A percentile compares a stretch with the other conserved stretches of the same genome.
These are phyloP conservation scores for Cheiracanthium punctorium DNA, from an alignment of 2,888 invertebrate species.

Conservation along the genomic window DNA sequence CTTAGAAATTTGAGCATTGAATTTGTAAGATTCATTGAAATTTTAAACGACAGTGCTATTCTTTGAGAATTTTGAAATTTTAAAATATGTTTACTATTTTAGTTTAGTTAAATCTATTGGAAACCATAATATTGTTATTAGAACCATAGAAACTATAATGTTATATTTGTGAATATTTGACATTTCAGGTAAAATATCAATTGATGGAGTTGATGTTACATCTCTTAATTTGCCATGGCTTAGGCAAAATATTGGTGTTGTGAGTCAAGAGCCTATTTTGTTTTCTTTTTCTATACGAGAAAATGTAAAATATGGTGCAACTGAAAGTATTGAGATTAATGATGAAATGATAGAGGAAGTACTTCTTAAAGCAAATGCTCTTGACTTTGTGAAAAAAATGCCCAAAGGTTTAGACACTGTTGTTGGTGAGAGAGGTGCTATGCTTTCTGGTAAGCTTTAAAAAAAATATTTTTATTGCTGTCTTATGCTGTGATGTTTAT, in stretches of 20 bases:
- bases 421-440: conserved; percentile 92
- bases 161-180: too few relatives aligned
- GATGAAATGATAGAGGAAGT: conserved; percentile 80
- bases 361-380: conserved; percentile 88
- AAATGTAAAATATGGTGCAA: conserved; percentile 89
- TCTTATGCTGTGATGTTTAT: too few relatives aligned
- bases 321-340: conserved; percentile 78
- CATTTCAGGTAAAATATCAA: conserved; percentile 80
- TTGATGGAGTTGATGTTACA: conserved; percentile 87
- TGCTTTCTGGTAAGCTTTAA: conserved; percentile 84
- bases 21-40: too few relatives aligned
- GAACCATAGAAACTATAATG: too few relatives aligned
- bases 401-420: conserved; percentile 85
- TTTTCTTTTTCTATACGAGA: conserved; percentile 93
- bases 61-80: too few relatives aligned
- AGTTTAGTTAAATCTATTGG: too few relatives aligned
- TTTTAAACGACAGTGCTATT: too few relatives aligned
- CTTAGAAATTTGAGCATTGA: too few relatives aligned
- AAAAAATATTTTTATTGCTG: background rate
- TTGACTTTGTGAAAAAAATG: conserved; percentile 83
- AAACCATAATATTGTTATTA: too few relatives aligned
- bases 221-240: conserved; percentile 89
- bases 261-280: conserved; percentile 94
- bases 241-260: conserved; percentile 89
- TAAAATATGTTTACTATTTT: too few relatives aligned